These are phyloP conservation scores for Onychomys torridus DNA, from an alignment of 2,797 vertebrate species.

Conservation along the genomic window DNA sequence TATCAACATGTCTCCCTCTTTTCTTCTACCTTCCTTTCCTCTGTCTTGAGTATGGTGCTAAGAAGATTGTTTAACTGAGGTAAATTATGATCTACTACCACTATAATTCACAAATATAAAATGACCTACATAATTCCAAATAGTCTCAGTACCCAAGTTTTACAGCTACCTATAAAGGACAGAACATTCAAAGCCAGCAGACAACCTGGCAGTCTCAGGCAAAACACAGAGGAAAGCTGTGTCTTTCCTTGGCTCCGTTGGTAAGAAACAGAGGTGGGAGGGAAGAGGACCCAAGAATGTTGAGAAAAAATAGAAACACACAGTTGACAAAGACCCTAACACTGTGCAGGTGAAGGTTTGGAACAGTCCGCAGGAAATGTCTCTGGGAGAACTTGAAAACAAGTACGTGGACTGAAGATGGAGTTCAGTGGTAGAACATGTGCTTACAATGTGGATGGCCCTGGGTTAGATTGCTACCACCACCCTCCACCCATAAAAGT, in stretches of 20 bases:
- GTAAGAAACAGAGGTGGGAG: conserved; percentile 34
- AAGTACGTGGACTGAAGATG: neutral
- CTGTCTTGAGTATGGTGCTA: neutral
- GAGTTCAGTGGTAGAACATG: neutral
- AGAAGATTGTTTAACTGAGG: conserved; percentile 32
- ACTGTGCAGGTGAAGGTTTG: neutral
- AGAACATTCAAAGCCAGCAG: conserved; percentile 60
- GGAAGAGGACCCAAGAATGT: neutral
- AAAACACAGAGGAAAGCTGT: neutral
- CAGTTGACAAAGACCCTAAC: neutral
- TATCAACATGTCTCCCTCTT: neutral
- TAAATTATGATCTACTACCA: conserved; percentile 14
- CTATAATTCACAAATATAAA: conserved; percentile 48
- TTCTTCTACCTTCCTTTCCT: neutral
- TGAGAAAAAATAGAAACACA: neutral
- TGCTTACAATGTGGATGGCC: neutral
- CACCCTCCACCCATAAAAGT: neutral
- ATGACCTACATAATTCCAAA: conserved; percentile 32
- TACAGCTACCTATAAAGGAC: conserved; percentile 32
- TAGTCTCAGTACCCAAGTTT: conserved; percentile 24
- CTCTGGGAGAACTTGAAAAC: neutral
- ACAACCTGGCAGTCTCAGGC: neutral
- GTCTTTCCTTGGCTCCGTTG: neutral
- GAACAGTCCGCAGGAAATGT: neutral
- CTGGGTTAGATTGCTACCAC: neutral